These are phyloP conservation scores for Saimiri boliviensis DNA, from an alignment of 2,113 vertebrate genomes.

Conservation along the genomic window DNA sequence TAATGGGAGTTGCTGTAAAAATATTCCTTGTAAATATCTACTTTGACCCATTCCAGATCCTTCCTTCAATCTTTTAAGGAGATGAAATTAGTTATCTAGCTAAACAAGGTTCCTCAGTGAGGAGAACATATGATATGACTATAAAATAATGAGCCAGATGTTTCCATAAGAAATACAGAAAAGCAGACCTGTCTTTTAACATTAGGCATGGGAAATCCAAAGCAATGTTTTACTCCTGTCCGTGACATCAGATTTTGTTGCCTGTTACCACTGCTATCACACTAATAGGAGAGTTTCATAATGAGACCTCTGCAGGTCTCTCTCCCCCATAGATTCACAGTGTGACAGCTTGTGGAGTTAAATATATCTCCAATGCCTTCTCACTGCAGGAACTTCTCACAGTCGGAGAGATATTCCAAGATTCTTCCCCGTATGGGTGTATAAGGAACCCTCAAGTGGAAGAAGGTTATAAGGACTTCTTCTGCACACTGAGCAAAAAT, in stretches of 20 bases:
- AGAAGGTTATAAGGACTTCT: neutral
- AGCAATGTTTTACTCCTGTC: neutral
- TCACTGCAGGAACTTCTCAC: neutral
- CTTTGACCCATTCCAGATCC: neutral
- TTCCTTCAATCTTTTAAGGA: neutral
- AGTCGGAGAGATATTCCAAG: neutral
- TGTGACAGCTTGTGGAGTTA: conserved; percentile 28
- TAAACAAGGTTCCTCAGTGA: neutral
- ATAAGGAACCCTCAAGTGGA: neutral
- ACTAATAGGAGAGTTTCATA: neutral
- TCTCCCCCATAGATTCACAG: neutral
- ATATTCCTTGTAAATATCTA: neutral
- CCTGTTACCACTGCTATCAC: neutral
- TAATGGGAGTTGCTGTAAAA: neutral
- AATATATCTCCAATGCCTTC: neutral
- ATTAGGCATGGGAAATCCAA: neutral
- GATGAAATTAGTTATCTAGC: neutral
- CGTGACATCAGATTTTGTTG: neutral
- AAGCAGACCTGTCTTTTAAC: neutral
- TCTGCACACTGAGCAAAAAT: neutral
- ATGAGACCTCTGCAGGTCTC: neutral
- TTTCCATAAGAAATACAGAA: neutral
- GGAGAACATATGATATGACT: neutral
- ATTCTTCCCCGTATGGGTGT: too few species aligned
- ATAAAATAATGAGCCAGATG: neutral